Base-by-base conservation (phyloP, 1,140 invertebrate genomes). In the Apocrypta bakeri region DNA sequence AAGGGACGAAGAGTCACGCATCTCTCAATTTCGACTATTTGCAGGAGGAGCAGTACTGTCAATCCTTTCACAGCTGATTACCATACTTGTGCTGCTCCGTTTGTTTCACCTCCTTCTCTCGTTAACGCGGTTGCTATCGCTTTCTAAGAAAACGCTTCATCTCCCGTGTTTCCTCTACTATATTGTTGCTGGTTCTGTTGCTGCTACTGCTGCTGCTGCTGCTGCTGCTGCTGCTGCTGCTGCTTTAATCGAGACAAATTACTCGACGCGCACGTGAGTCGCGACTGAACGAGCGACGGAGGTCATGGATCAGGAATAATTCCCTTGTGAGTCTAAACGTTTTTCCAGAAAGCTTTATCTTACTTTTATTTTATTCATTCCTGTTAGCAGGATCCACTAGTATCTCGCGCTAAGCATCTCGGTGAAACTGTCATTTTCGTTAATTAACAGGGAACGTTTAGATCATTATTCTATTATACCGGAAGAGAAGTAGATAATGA, bases 241-340 rank as follows among this genome's bases (percentile, higher is more conserved):
- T 85, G 81, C 75, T 87, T 86, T 87, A 88, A 88, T 88, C 85
- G 86, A 88, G 83, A 88, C 86, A 87, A 88, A 88, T 88, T 86
- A 88, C 85, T 85, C 72, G 56, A 56, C 64, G 14, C 63, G 66
- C 85, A 88, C 86, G 85, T 87, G 86, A 87, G 83, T 74, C 79
- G 84, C 69, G 84, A 88, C 82, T 81, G 85, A 86, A 87, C 81
- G 31, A 82, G 75, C 24, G 12, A 25, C n/a, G 9, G 63, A 86
- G 79, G 56, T 78, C 83, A 81, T 17, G 76, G 76, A 82, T 85
- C 29, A 82, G 21, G 63, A 64, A 75, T 80, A 83, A 85, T 71
- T 83, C 64, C 64, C 4, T 56, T 56, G 48, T 17, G 6, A 37
- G 33, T 40, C 37, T 31, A 40, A 42, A 27, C 24, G n/a, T 17